Evolutionary conservation across 2,113 vertebrate species (phyloP).

Genomic region (Sinocyclocheilus anshuiensis): DNA sequence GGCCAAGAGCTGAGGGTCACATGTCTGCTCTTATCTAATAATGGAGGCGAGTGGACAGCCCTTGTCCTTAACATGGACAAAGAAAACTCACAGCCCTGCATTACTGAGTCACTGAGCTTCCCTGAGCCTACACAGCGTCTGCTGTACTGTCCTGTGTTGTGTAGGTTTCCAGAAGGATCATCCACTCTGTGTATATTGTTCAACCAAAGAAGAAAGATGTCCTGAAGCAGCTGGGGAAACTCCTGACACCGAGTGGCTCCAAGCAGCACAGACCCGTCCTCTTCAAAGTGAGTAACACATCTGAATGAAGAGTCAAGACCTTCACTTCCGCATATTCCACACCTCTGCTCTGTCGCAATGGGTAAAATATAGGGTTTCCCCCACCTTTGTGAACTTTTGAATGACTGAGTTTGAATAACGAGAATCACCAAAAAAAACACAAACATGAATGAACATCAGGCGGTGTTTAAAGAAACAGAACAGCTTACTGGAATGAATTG

Average conservation of each 20-base stretch:
- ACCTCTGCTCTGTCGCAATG: background rate
- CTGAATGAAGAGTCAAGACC: background rate
- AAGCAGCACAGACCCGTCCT: conserved; percentile 36
- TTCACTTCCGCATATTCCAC: accelerated
- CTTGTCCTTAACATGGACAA: conserved; percentile 18
- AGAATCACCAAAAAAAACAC: too few species aligned
- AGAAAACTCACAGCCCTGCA: background rate
- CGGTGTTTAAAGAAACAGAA: too few species aligned
- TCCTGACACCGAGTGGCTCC: conserved; percentile 52
- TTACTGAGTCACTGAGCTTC: too few species aligned
- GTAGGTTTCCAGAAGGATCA: conserved; percentile 56
- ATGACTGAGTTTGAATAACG: too few species aligned
- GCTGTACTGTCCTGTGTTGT: background rate
- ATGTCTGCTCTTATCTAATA: conserved; percentile 57
- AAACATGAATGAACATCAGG: too few species aligned
- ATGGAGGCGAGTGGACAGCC: background rate
- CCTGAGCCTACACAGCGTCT: too few species aligned
- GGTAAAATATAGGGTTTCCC: background rate
- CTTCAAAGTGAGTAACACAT: conserved; percentile 63
- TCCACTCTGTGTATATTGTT: conserved; percentile 71
- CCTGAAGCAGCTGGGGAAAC: conserved; percentile 65
- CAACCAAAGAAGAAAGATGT: conserved; percentile 71
- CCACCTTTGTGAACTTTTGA: too few species aligned
- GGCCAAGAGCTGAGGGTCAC: conserved; percentile 43
- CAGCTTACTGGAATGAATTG: too few species aligned